These are phyloP conservation scores for Phalacrocorax carbo DNA, from an alignment of 2,113 vertebrate genomes.

Conservation along the genomic window DNA sequence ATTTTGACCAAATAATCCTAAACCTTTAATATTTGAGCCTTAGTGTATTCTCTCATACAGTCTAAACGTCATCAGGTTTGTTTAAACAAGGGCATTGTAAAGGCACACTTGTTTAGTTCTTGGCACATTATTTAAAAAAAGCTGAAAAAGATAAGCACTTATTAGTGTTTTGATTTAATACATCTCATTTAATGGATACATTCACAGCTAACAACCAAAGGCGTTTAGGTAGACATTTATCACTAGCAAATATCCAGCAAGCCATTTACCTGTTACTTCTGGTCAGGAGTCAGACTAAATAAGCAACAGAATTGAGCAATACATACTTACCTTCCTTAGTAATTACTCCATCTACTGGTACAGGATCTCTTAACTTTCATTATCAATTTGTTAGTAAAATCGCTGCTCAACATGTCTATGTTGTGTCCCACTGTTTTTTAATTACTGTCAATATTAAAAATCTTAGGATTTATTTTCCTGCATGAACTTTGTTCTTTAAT, in stretches of 20 bases:
- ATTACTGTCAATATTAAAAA: not conserved
- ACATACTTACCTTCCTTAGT: not conserved
- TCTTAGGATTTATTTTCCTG: not conserved
- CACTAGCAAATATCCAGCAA: not conserved
- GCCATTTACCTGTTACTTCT: not conserved
- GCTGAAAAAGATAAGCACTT: not conserved
- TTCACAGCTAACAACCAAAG: not conserved
- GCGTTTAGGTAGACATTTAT: not conserved
- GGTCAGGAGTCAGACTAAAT: not conserved
- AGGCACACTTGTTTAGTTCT: not conserved
- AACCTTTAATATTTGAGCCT: not conserved
- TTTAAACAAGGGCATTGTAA: not conserved
- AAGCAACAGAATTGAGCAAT: not conserved
- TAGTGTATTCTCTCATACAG: not conserved
- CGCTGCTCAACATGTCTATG: not conserved
- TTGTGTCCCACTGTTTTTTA: not conserved
- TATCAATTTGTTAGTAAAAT: not conserved
- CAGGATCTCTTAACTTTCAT: not conserved
- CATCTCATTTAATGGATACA: not conserved
- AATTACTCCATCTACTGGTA: slow-evolving; percentile 19
- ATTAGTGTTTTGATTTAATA: not conserved
- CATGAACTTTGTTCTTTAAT: not conserved
- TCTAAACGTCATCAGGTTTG: not conserved
- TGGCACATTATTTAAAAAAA: not conserved
- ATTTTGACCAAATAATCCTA: not conserved